Percentiles rank a stretch among this genome's conserved stretches.
Evolutionary conservation across 1,140 invertebrate species (phyloP).

Genomic region (Gonioctena quinquepunctata): DNA sequence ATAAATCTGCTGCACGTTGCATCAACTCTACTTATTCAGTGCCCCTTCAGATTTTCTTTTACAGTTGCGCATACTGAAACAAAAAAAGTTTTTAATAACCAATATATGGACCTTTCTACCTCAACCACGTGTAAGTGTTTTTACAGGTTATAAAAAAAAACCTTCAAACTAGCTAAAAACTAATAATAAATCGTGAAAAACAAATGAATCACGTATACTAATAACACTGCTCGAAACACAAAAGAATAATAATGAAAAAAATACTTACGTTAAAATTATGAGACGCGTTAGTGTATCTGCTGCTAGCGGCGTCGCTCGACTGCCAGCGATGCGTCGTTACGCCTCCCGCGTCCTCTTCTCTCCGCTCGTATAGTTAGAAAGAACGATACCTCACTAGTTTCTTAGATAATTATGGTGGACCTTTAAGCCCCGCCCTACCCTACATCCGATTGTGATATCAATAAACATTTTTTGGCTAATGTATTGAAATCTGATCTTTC

Average conservation of each 20-base stretch:
- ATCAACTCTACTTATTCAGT: background rate
- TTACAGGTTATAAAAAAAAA: too few species aligned
- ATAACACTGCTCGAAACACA: background rate
- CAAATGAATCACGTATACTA: too few species aligned
- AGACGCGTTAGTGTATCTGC: background rate
- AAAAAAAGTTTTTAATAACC: background rate
- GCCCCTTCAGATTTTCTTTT: background rate
- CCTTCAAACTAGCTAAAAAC: too few species aligned
- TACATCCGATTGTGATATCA: too few species aligned
- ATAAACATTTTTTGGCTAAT: too few species aligned
- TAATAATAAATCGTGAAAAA: conserved; percentile 1
- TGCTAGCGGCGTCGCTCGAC: background rate
- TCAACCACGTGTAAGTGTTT: background rate
- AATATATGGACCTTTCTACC: conserved; percentile 3
- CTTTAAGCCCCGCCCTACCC: too few species aligned
- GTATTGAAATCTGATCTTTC: too few species aligned
- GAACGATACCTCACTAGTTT: background rate
- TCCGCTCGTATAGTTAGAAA: background rate
- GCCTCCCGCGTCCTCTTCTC: background rate
- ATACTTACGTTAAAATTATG: background rate
- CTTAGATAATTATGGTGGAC: too few species aligned
- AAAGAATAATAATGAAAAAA: too few species aligned
- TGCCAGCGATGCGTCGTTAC: background rate
- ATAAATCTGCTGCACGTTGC: too few species aligned
- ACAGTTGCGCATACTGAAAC: background rate